These are phyloP conservation scores for Hafferia zeledoni DNA, from an alignment of 2,797 vertebrate genomes.

Conservation along the genomic window DNA sequence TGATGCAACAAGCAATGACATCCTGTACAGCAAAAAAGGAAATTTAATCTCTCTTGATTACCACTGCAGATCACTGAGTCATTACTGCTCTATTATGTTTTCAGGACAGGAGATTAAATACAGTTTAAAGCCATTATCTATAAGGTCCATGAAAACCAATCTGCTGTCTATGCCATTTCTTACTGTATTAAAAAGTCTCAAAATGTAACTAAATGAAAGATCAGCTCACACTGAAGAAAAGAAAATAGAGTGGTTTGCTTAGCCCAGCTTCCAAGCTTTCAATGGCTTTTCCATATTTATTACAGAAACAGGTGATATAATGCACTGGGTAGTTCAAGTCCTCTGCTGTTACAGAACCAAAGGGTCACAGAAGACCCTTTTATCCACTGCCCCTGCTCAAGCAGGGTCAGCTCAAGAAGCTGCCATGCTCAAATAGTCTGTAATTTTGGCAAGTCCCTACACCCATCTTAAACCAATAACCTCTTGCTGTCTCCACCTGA, in stretches of 20 bases:
- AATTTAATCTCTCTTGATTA: background rate
- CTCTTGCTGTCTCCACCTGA: background rate
- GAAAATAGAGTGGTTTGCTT: background rate
- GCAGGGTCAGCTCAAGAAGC: background rate
- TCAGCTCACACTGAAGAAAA: background rate
- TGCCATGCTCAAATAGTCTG: background rate
- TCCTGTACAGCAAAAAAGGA: background rate
- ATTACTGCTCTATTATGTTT: background rate
- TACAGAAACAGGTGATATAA: background rate
- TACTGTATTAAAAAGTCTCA: background rate
- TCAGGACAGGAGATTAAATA: background rate
- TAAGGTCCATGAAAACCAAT: background rate
- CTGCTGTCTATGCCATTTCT: background rate
- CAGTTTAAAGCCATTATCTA: background rate
- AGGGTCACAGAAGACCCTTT: background rate
- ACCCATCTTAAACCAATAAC: background rate
- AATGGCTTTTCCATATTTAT: background rate
- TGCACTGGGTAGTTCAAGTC: background rate
- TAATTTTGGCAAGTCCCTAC: background rate
- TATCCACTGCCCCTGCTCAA: background rate
- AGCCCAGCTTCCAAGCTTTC: background rate
- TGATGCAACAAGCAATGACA: background rate
- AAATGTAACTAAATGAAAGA: background rate
- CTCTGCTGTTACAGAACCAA: background rate
- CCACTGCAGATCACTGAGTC: background rate